Conservation (phyloP, 2,797 vertebrate genomes). For the Sebastes hubbsi region DNA sequence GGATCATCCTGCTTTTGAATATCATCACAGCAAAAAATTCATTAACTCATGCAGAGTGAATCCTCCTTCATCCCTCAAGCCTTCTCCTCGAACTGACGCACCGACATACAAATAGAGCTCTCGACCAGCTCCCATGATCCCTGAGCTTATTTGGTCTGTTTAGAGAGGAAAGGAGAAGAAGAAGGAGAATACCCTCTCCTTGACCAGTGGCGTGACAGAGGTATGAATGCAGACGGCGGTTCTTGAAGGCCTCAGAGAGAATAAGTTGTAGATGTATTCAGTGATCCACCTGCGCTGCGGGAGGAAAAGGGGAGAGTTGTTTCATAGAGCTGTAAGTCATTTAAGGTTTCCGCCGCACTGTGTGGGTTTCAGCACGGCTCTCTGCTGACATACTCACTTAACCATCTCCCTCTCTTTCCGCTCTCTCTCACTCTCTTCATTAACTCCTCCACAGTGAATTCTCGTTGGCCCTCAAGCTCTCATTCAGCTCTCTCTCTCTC, state of each 20-base stretch:
- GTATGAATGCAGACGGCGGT: slow-evolving; percentile 47
- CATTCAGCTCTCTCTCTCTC: slow-evolving; percentile 38
- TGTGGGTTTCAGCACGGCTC: slow-evolving; percentile 70
- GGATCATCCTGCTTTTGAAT: slow-evolving; percentile 75
- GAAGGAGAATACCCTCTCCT: slow-evolving; percentile 51
- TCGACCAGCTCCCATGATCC: slow-evolving; percentile 73
- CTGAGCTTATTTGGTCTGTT: slow-evolving; percentile 80
- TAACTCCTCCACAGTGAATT: slow-evolving; percentile 78
- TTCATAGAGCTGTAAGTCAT: slow-evolving; percentile 70
- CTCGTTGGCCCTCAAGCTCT: slow-evolving; percentile 73
- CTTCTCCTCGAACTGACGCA: slow-evolving; percentile 27
- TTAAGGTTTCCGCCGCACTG: slow-evolving; percentile 66
- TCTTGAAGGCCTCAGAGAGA: slow-evolving; percentile 34
- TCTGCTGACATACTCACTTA: slow-evolving; percentile 78
- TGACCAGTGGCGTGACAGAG: slow-evolving; percentile 60
- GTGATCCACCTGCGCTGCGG: slow-evolving; percentile 63
- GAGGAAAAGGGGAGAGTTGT: slow-evolving; percentile 55
- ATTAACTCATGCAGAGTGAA: slow-evolving; percentile 78
- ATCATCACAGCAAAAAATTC: slow-evolving; percentile 77
- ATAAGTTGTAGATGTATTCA: slow-evolving; percentile 62
- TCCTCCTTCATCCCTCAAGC: slow-evolving; percentile 72
- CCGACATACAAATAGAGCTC: slow-evolving; percentile 54
- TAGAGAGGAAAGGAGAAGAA: slow-evolving; percentile 45
- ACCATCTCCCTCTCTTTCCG: slow-evolving; percentile 67
- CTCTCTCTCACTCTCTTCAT: slow-evolving; percentile 77